These are phyloP conservation scores for Hydrochoerus hydrochaeris DNA, from an alignment of 2,113 vertebrate genomes.

Conservation along the genomic window DNA sequence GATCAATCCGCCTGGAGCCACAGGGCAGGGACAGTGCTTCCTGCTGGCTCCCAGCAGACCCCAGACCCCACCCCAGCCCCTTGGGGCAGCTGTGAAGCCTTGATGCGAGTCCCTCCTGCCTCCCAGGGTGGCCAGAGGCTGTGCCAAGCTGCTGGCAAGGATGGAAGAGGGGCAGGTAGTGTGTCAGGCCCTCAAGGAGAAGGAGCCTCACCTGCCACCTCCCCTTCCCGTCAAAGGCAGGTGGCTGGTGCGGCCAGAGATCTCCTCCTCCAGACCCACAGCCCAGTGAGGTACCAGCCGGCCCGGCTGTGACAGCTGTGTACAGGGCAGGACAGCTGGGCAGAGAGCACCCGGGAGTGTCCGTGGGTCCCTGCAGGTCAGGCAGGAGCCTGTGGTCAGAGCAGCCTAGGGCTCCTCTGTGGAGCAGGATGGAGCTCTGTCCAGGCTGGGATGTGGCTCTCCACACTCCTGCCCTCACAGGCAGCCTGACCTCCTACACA, in stretches of 20 bases:
- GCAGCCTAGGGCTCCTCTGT: not conserved
- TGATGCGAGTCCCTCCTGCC: not conserved
- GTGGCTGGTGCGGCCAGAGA: not conserved
- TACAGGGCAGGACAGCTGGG: not conserved
- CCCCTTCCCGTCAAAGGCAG: slow-evolving; percentile 39
- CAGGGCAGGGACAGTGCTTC: not conserved
- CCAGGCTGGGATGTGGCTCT: not conserved
- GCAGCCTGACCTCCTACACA: not conserved
- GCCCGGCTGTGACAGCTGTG: not conserved
- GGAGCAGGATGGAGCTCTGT: not conserved
- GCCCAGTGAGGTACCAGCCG: not conserved
- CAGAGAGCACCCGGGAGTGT: not conserved
- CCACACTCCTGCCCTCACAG: not conserved
- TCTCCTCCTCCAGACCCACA: not conserved
- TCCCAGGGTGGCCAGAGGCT: not conserved
- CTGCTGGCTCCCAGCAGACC: not conserved
- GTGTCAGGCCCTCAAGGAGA: not conserved
- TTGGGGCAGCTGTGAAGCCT: fast-evolving
- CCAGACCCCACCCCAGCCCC: not conserved
- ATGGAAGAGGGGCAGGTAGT: not conserved
- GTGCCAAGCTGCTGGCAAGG: not conserved
- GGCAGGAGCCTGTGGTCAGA: not conserved
- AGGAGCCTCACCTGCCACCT: not conserved
- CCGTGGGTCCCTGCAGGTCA: not conserved
- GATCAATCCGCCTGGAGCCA: not conserved